Base-by-base conservation (phyloP, 1,140 invertebrate species). In the Cepaea nemoralis region DNA sequence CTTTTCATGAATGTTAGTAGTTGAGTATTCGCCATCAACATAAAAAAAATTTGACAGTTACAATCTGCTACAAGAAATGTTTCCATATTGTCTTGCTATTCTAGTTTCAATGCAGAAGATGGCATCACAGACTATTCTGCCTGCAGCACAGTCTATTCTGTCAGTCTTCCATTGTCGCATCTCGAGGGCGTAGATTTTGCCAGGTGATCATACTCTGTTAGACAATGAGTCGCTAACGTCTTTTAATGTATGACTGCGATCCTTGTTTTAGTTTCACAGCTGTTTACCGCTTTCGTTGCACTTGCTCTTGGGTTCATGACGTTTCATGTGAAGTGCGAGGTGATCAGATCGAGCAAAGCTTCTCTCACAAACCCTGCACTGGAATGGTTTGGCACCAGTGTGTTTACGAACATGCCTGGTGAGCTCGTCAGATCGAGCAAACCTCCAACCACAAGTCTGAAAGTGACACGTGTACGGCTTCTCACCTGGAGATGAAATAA, bases 391-490 rank as follows among this genome's bases (percentile, higher is more conserved):
- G 79, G 91, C 89, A 35, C 92, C 91, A 0, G 91, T 92, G 85
- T 92, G 91, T 80, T 92, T 92, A 76, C 91, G 87, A 75, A 92
- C 89, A 84, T 92, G 91, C 39, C 92, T 84, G 10, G 98, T 99
- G 37, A 99, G 94, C 92, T 99, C 98, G 92, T 99, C 98, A 27
- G 96, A 98, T 67, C 98, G 94, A 6, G 97, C 99, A 91, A 99
- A 99, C 70, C 98, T 93, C 80, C 98, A 94, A 91, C 99, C 98
- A 92, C 98, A 99, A 35, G 83, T 89, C 31, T 88, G 87, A 84
- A 91, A 92, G 76, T 89, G 88, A 84, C 92, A 92, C 22, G 83
- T 87, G 86, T 92, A 92, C 10, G 92, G 91, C 77, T 93, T 92
- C 81, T 92, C 91, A 70, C 91, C 91, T 89, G 88, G 10, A 86